Evolutionary conservation across 2,113 vertebrate species (phyloP), one percentile per base, ranked within the genome.

Genomic region (Ceyx cyanopectus): DNA sequence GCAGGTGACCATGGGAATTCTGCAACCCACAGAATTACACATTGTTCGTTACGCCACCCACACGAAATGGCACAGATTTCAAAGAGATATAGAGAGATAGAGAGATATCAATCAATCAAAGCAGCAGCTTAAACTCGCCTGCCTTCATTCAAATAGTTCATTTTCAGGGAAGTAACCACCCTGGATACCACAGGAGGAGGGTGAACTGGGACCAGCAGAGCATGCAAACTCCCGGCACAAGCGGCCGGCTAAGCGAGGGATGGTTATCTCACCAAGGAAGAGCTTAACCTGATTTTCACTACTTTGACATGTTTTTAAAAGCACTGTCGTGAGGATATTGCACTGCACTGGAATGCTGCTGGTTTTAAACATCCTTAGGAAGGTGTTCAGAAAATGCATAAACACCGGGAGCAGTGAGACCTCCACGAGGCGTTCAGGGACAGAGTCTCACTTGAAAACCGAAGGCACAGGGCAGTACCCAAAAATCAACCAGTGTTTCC

Each of bases 371-470:
- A 53, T 26, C 51, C 53, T 8, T 7, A 62, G 90, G 85, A 93
- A 72, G 3, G n/a, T 26, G 50, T 37, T 76, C 82, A 65, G 69
- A 81, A 81, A 84, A 66, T 4, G 5, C 9, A 58, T 23, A 61
- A 91, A 66, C 3, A 24, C 69, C 30, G 81, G 34, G 70, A 83
- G 60, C 4, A 18, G 10, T 16, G 60, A 27, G 16, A 27, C 60
- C 60, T 26, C 78, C 56, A 16, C 32, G 65, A 87, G 56, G 57
- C 66, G 53, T 68, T 85, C 85, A 34, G 34, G 69, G 85, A 57
- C 51, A 68, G 61, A 58, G 37, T 19, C 75, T 66, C 50, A 30
- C 60, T 87, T 88, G 76, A 87, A 87, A 93, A 92, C 73, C 81
- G 78, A 94, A 85, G 85, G 72, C 68, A 85, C 3, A 0, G 75